A percentile compares a stretch with the other conserved stretches of the same genome.
Evolutionary conservation across 2,797 vertebrate species (phyloP).

Genomic region (Huso huso): DNA sequence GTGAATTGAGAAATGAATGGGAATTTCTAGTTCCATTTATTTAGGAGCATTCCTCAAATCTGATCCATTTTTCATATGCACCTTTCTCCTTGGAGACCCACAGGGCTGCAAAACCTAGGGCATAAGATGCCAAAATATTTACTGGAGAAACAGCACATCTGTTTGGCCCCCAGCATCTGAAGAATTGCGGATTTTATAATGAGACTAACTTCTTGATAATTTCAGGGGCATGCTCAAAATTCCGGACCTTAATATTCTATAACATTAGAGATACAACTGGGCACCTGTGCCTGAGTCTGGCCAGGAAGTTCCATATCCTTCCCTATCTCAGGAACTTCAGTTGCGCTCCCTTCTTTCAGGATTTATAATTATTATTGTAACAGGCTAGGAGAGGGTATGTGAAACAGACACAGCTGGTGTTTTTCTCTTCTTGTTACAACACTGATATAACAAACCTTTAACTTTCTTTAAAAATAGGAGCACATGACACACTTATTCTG

Average conservation of each 20-base stretch:
- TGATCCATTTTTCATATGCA: slow-evolving; percentile 49
- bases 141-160: slow-evolving; percentile 63
- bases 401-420: slow-evolving; percentile 43
- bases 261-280: slow-evolving; percentile 54
- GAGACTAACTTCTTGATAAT: slow-evolving; percentile 41
- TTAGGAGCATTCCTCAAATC: slow-evolving; percentile 45
- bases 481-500: too few relatives aligned
- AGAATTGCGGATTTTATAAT: slow-evolving; percentile 54
- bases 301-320: slow-evolving; percentile 83
- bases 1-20: slow-evolving; percentile 41
- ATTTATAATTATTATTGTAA: slow-evolving; percentile 59
- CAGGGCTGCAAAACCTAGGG: slow-evolving; percentile 37
- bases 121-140: slow-evolving; percentile 58
- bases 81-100: slow-evolving; percentile 40
- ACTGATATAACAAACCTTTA: slow-evolving; percentile 45
- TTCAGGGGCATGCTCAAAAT: slow-evolving; percentile 42
- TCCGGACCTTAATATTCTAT: slow-evolving; percentile 57
- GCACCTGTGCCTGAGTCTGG: slow-evolving; percentile 69
- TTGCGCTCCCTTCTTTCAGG: slow-evolving; percentile 62
- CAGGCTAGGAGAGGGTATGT: slow-evolving; percentile 49
- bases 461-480: slow-evolving; percentile 31
- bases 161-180: slow-evolving; percentile 62
- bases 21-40: slow-evolving; percentile 43
- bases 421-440: slow-evolving; percentile 47
- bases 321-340: slow-evolving; percentile 63